Percentiles rank a stretch among this genome's conserved stretches.
These are phyloP conservation scores for Phocoena sinus DNA, from an alignment of 2,113 vertebrate genomes.

Conservation along the genomic window DNA sequence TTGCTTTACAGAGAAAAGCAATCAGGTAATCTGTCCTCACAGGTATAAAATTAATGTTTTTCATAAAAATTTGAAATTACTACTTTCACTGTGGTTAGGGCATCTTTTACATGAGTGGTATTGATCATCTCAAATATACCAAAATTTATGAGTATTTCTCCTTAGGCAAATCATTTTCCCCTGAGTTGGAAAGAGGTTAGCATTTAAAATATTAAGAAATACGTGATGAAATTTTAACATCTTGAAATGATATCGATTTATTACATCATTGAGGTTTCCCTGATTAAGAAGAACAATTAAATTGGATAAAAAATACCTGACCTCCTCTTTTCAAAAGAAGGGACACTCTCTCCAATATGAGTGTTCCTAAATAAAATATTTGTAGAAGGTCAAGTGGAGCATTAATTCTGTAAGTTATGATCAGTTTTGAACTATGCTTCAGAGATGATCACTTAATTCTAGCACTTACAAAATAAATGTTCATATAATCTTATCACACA, in stretches of 20 bases:
- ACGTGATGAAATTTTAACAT: background rate
- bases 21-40: background rate
- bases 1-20: background rate
- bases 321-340: background rate
- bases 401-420: background rate
- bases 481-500: background rate
- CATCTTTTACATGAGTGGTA: background rate
- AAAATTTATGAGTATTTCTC: background rate
- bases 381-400: background rate
- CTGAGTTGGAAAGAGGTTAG: background rate
- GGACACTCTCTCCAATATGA: background rate
- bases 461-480: background rate
- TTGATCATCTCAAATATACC: background rate
- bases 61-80: background rate
- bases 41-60: background rate
- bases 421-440: background rate
- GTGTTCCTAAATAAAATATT: background rate
- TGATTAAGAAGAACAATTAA: background rate
- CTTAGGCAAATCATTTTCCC: background rate
- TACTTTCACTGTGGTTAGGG: background rate
- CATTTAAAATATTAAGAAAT: background rate
- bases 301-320: background rate
- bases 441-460: background rate
- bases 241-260: background rate
- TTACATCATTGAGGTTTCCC: background rate